Evolutionary conservation across 2,797 vertebrate genomes (phyloP).

Genomic region (Chelidonichthys spinosus): DNA sequence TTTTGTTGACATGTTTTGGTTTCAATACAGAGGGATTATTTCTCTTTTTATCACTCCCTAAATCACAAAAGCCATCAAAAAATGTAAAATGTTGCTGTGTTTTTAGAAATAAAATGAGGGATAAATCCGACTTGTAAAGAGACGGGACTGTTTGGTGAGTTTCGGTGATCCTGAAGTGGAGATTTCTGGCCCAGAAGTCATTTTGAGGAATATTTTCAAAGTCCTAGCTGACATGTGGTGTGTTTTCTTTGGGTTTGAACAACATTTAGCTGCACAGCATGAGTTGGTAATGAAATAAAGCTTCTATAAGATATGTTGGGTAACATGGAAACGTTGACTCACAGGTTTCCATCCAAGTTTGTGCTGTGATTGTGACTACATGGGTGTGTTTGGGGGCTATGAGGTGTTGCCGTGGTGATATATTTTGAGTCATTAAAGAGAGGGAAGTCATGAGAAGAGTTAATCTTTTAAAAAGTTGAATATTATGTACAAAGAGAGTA

Average conservation of each 20-base stretch:
- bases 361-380: too few relatives aligned
- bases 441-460: neutral
- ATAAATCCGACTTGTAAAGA: too few relatives aligned
- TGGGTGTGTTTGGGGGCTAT: slow-evolving; percentile 30
- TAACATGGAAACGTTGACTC: slow-evolving; percentile 11
- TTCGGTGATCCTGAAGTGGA: too few relatives aligned
- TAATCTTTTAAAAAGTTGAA: neutral
- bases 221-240: neutral
- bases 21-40: too few relatives aligned
- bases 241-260: neutral
- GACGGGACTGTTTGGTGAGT: too few relatives aligned
- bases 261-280: neutral
- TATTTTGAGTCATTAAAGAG: neutral
- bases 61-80: too few relatives aligned
- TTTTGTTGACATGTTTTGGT: too few relatives aligned
- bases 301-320: neutral
- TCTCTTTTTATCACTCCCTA: too few relatives aligned
- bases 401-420: slow-evolving; percentile 27
- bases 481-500: neutral
- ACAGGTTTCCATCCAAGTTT: neutral
- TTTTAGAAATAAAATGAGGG: too few relatives aligned
- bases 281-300: neutral
- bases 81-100: too few relatives aligned
- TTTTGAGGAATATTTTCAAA: neutral
- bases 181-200: neutral